Evolutionary conservation across 1,140 invertebrate species (phyloP).

Genomic region (Bradynema listronoti): DNA sequence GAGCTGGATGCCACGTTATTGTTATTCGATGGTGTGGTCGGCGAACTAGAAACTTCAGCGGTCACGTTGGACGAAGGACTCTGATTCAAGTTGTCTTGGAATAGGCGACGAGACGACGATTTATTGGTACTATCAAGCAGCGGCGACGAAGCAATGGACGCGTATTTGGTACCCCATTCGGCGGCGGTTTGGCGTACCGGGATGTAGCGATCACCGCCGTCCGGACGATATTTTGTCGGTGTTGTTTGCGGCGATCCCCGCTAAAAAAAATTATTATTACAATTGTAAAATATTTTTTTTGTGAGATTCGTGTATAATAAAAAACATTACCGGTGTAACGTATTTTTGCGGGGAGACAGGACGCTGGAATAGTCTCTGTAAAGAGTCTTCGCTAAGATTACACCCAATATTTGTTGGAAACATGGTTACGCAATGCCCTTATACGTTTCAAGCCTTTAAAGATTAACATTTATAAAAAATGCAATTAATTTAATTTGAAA

Average conservation of each 20-base stretch:
- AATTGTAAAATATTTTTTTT: not conserved
- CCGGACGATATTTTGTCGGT: conserved; percentile 46
- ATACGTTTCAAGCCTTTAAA: no score
- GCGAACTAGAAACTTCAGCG: not conserved
- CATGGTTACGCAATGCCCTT: no score
- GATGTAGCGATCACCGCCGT: conserved; percentile 47
- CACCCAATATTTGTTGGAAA: conserved; percentile 1
- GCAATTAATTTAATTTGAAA: no score
- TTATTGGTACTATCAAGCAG: conserved; percentile 30
- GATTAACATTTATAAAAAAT: no score
- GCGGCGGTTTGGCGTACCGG: conserved; percentile 29
- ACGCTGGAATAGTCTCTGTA: conserved; percentile 22
- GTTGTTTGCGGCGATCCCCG: conserved; percentile 47
- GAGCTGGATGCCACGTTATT: conserved; percentile 23
- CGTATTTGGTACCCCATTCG: conserved; percentile 44
- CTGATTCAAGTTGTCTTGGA: conserved; percentile 15
- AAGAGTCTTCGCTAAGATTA: conserved; percentile 20
- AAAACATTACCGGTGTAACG: conserved; percentile 26
- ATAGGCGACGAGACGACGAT: conserved; percentile 19
- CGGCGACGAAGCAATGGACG: conserved; percentile 41
- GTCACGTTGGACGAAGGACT: conserved; percentile 2
- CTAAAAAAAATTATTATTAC: conserved; percentile 25
- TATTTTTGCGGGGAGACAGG: conserved; percentile 33
- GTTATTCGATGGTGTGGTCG: not conserved
- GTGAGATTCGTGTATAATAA: conserved; percentile 13